These are phyloP conservation scores for Subacronicta megacephala DNA, from an alignment of 2,888 invertebrate genomes.

Conservation along the genomic window DNA sequence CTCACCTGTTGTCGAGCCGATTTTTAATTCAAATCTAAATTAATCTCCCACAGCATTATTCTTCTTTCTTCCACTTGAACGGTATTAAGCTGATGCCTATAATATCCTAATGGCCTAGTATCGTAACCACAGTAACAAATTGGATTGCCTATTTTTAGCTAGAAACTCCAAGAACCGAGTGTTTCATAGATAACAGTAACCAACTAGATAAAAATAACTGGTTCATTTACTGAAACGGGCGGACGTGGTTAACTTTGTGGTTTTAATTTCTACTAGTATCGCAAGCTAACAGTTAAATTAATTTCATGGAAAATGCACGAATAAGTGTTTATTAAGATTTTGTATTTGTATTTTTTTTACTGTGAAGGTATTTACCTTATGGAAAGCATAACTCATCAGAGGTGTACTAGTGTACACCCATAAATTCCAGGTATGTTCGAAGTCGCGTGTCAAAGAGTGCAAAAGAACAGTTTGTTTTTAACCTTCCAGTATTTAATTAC, in stretches of 20 bases:
- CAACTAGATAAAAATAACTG: constrained; percentile 48
- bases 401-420: no score
- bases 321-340: no score
- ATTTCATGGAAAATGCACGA: not conserved
- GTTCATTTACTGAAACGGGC: constrained; percentile 45
- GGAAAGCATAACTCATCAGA: no score
- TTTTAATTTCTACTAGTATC: constrained; percentile 58
- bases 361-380: no score
- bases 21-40: no score
- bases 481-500: no score
- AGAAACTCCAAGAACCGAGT: constrained; percentile 38
- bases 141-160: constrained; percentile 26
- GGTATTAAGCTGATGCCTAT: constrained; percentile 14
- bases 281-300: constrained; percentile 28
- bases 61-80: not conserved
- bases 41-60: no score
- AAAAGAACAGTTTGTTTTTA: no score
- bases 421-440: no score
- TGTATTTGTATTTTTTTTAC: no score
- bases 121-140: constrained; percentile 12
- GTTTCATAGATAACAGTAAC: constrained; percentile 36
- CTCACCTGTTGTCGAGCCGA: no score
- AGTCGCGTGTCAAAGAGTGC: no score
- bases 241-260: constrained; percentile 50
- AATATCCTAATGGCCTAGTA: constrained; percentile 12